phyloP scores from a whole-genome alignment of 2,797 vertebrate genomes.

The Mormyrus proboscirostris region DNA sequence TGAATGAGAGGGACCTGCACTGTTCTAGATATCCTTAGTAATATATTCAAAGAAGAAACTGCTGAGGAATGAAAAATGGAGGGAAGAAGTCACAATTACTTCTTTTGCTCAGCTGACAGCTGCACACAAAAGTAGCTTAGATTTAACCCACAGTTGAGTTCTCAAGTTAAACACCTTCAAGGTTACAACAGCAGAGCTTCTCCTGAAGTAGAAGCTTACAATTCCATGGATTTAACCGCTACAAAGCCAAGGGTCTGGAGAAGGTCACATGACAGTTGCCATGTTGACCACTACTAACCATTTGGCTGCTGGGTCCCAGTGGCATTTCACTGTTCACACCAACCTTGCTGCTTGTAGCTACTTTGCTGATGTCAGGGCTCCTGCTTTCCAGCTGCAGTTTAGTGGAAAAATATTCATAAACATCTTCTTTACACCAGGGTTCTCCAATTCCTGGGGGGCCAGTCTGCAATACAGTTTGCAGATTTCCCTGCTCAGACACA shows the following conservation, averaged over 20 bases:
- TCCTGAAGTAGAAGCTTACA: not conserved
- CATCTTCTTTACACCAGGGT: not conserved
- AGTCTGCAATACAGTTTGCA: not conserved
- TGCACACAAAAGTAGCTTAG: not conserved
- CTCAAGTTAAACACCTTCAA: not conserved
- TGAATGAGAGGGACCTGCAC: not conserved
- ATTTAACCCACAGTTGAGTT: not conserved
- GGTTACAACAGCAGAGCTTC: not conserved
- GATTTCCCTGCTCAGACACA: not conserved
- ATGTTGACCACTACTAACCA: conserved; percentile 45
- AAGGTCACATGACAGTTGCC: not conserved
- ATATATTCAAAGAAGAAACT: not conserved
- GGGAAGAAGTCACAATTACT: not conserved
- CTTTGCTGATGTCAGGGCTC: conserved; percentile 20
- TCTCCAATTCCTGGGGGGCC: not conserved
- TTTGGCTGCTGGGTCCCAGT: conserved; percentile 30
- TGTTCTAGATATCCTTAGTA: not conserved
- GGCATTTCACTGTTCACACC: conserved; percentile 35
- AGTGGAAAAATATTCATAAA: not conserved
- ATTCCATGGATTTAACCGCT: not conserved
- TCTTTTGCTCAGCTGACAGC: not conserved
- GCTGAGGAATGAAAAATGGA: not conserved
- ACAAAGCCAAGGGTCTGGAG: not conserved
- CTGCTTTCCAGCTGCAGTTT: conserved; percentile 53
- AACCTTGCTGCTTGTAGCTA: conserved; percentile 25